Conservation (phyloP, 2,113 vertebrate species). For the Hemiscyllium ocellatum region DNA sequence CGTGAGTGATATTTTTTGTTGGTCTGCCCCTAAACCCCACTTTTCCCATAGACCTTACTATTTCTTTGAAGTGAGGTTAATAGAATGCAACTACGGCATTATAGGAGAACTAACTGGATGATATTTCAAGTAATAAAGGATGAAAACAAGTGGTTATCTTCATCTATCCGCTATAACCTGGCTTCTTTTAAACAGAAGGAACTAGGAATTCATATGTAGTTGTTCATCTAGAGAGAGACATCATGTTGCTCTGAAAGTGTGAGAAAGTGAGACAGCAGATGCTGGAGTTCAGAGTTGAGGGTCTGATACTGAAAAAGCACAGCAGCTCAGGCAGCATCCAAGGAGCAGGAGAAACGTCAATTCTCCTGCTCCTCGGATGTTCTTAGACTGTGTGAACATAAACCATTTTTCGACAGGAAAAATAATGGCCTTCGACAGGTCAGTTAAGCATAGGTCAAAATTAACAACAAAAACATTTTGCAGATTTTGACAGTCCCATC, state of each 20-base stretch:
- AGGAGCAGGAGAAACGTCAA: too few relatives aligned
- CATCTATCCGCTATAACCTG: background rate
- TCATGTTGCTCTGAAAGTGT: background rate
- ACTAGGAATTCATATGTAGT: background rate
- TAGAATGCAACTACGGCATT: too few relatives aligned
- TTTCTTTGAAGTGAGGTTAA: too few relatives aligned
- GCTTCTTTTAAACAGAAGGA: background rate
- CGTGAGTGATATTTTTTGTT: too few relatives aligned
- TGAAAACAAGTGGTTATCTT: background rate
- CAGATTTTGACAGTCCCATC: background rate
- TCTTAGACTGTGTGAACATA: background rate
- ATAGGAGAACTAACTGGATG: too few relatives aligned
- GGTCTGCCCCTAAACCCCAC: too few relatives aligned
- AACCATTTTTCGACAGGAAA: background rate
- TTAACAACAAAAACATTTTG: background rate
- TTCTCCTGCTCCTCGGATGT: background rate
- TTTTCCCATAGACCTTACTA: too few relatives aligned
- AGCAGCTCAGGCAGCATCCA: too few relatives aligned
- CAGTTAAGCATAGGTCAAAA: background rate
- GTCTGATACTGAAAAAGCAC: too few relatives aligned
- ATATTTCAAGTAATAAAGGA: too few relatives aligned
- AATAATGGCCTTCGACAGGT: background rate
- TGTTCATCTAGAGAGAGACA: background rate
- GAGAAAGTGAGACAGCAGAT: too few relatives aligned
- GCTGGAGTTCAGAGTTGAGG: too few relatives aligned